Base-by-base conservation (phyloP, 2,888 invertebrate species). In the Drosophila birchii region DNA sequence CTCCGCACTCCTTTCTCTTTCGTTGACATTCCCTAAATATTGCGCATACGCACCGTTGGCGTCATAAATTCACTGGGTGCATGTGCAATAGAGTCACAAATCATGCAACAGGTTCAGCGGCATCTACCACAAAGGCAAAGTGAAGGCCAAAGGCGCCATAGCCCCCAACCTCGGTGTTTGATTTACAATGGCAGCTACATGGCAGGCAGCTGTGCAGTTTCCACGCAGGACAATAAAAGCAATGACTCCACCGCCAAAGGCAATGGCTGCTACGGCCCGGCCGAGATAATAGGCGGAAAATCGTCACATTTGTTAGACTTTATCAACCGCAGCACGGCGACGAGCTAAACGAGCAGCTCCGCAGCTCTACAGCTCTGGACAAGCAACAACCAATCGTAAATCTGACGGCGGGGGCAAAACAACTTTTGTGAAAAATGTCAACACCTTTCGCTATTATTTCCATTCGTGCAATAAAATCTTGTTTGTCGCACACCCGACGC, bases 241-340 rank as follows among this genome's bases (percentile, higher is more conserved):
- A 49, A 62, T 60, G 71, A 45, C 47, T 68, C 47, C 34, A 12
- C 61, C 16, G 53, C 39, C 9, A 74, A 16, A 63, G 41, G 68
- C 69, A 59, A 59, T 62, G 64, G 45, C 59, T 54, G 63, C 69
- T 59, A 56, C 62, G 61, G 43, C 54, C 58, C 51, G 18, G 41
- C 41, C 69, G 74, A 75, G 81, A 81, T 88, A 86, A 88, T 88
- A 81, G 80, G 87, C 87, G 78, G 79, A 86, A 87, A 87, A 87
- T 88, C 87, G 77, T 85, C 78, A 76, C 76, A 86, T 86, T 78
- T 76, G 64, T 72, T 63, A 74, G 69, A 76, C 80, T 83, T 78
- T 88, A 86, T 84, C 78, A 79, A 66, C 64, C 71, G 66, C 53
- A 70, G 70, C 69, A 45, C 62, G 49, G 36, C 60, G 57, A 44